A percentile compares a stretch with the other conserved stretches of the same genome.
Conservation (phyloP, 2,888 invertebrate genomes). For the Colletes collaris region DNA sequence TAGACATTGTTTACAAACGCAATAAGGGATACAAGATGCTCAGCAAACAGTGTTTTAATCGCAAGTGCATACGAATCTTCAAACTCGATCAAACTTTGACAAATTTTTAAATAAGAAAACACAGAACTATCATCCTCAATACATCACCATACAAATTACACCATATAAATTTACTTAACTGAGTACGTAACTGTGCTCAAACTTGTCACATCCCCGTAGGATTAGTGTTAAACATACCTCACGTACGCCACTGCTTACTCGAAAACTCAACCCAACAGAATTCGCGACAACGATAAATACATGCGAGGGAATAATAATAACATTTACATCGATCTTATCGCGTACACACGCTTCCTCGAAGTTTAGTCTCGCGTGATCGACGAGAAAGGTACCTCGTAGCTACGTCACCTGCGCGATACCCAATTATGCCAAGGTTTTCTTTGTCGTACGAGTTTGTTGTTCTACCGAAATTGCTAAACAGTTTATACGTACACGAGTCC, state of each 20-base stretch:
- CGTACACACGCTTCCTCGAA: neutral
- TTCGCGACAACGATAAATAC: neutral
- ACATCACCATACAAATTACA: too few relatives aligned
- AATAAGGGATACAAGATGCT: too few relatives aligned
- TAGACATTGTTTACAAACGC: too few relatives aligned
- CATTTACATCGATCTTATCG: conserved; percentile 42
- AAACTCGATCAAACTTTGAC: too few relatives aligned
- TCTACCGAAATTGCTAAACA: conserved; percentile 24
- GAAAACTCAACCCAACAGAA: conserved; percentile 3
- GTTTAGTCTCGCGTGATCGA: neutral
- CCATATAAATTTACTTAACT: too few relatives aligned
- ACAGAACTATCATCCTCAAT: too few relatives aligned
- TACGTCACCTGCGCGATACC: conserved; percentile 56
- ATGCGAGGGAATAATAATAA: conserved; percentile 8
- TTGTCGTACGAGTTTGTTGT: conserved; percentile 15
- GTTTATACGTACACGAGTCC: conserved; percentile 11
- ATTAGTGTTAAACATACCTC: too few relatives aligned
- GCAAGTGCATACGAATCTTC: too few relatives aligned
- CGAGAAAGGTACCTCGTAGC: conserved; percentile 44
- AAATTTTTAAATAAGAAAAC: too few relatives aligned
- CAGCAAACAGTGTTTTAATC: too few relatives aligned
- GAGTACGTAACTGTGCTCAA: too few relatives aligned
- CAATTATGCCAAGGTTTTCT: conserved; percentile 52
- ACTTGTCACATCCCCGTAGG: too few relatives aligned
- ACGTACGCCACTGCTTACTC: neutral